Evolutionary conservation across 2,113 vertebrate species (phyloP).

Genomic region (Aix galericulata): DNA sequence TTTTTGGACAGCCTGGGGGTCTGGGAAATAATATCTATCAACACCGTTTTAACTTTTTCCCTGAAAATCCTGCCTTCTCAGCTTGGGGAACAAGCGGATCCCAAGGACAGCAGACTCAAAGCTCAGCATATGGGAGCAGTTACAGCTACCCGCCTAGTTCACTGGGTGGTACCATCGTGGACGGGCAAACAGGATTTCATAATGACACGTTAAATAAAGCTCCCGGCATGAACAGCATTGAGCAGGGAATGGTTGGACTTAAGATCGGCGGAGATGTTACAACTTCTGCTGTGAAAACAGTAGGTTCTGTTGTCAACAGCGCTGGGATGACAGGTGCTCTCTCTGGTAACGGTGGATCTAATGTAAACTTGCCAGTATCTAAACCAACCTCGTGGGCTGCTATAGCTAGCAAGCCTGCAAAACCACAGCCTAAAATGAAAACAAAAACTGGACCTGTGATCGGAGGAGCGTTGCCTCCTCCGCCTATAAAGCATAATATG

Average conservation of each 20-base stretch:
- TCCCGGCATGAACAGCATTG: slow-evolving; percentile 94
- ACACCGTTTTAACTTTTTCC: slow-evolving; percentile 95
- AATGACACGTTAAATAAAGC: slow-evolving; percentile 92
- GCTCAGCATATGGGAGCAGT: slow-evolving; percentile 91
- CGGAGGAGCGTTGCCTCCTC: slow-evolving; percentile 85
- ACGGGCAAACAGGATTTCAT: slow-evolving; percentile 94
- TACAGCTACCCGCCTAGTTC: slow-evolving; percentile 95
- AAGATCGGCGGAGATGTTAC: slow-evolving; percentile 90
- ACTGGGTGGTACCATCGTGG: slow-evolving; percentile 91
- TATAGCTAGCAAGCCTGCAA: slow-evolving; percentile 94
- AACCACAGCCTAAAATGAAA: slow-evolving; percentile 91
- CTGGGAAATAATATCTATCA: slow-evolving; percentile 92
- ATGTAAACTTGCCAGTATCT: slow-evolving; percentile 86
- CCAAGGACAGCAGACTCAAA: slow-evolving; percentile 94
- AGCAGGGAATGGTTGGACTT: slow-evolving; percentile 94
- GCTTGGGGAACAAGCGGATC: slow-evolving; percentile 94
- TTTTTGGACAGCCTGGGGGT: slow-evolving; percentile 93
- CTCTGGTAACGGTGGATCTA: slow-evolving; percentile 84
- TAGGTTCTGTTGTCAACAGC: slow-evolving; percentile 90
- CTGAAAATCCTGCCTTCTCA: slow-evolving; percentile 94
- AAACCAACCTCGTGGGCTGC: slow-evolving; percentile 95
- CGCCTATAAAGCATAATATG: slow-evolving; percentile 96
- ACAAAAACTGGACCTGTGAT: slow-evolving; percentile 85
- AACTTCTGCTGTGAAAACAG: slow-evolving; percentile 87
- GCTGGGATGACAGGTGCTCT: slow-evolving; percentile 82